Evolutionary conservation across 30 jellyfish, hydroid and myxozoan genomes (phyloP).

Genomic region (Aurelia aurita): DNA sequence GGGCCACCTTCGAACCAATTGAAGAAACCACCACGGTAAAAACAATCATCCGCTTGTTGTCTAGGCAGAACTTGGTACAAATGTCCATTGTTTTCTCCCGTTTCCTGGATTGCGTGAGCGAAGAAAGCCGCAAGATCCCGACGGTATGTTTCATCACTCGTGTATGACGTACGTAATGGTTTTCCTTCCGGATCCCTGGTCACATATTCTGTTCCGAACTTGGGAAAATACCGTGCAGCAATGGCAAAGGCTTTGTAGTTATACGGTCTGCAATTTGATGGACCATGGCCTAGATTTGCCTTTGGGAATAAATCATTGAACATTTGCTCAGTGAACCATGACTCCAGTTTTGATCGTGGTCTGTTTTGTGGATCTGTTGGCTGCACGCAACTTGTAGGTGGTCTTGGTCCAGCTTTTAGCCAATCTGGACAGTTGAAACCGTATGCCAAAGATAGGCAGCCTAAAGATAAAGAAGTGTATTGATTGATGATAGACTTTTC

Average conservation of each 20-base stretch:
- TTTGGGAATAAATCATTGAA: slow-evolving; percentile 92
- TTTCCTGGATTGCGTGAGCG: slow-evolving; percentile 95
- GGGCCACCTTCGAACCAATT: slow-evolving; percentile 99
- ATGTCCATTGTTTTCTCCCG: slow-evolving; percentile 94
- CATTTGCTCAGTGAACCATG: slow-evolving; percentile 84
- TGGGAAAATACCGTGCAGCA: slow-evolving; percentile 94
- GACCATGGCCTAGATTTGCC: slow-evolving; percentile 91
- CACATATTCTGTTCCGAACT: slow-evolving; percentile 91
- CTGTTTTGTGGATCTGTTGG: slow-evolving; percentile 92
- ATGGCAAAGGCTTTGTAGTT: slow-evolving; percentile 87
- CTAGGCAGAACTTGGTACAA: slow-evolving; percentile 83
- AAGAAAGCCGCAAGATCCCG: slow-evolving; percentile 94
- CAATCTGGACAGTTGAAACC: slow-evolving; percentile 86
- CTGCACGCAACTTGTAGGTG: slow-evolving; percentile 80
- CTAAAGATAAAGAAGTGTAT: background rate
- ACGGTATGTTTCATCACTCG: slow-evolving; percentile 75
- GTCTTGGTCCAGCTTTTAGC: slow-evolving; percentile 75
- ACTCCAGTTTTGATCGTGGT: slow-evolving; percentile 79
- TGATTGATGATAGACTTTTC: too few relatives aligned
- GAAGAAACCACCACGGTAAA: slow-evolving; percentile 90
- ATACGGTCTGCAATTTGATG: slow-evolving; percentile 92
- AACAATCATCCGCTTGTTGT: slow-evolving; percentile 86
- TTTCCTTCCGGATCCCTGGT: slow-evolving; percentile 71
- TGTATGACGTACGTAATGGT: slow-evolving; percentile 63
- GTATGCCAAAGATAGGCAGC: slow-evolving; percentile 37